Evolutionary conservation across 2,113 vertebrate genomes (phyloP).

Genomic region (Mesitornis unicolor): DNA sequence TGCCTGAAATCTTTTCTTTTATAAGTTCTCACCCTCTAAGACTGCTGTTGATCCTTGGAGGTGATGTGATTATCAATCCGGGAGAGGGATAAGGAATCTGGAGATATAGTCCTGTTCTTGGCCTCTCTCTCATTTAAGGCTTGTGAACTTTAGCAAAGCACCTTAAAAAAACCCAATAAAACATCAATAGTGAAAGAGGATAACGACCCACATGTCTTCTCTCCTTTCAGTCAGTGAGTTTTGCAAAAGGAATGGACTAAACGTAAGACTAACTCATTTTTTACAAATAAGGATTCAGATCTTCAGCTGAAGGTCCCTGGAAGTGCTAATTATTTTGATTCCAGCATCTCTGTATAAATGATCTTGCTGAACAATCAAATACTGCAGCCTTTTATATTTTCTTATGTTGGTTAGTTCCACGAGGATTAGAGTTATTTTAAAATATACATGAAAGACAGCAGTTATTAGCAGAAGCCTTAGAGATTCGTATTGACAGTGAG

Average conservation of each 20-base stretch:
- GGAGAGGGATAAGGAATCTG: not conserved
- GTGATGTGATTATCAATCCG: accelerated
- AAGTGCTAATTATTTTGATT: not conserved
- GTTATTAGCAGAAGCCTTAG: not conserved
- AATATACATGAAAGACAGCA: not conserved
- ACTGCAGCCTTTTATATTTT: not conserved
- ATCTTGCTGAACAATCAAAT: conserved; percentile 13
- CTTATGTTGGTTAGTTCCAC: not conserved
- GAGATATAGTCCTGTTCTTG: not conserved
- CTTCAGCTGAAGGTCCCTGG: not conserved
- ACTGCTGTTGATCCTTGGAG: not conserved
- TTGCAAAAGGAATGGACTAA: not conserved
- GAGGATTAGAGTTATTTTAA: conserved; percentile 2
- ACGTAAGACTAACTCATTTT: not conserved
- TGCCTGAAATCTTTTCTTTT: not conserved
- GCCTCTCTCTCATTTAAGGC: not conserved
- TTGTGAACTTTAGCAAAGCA: not conserved
- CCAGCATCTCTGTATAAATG: not conserved
- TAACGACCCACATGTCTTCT: not conserved
- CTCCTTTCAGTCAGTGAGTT: not conserved
- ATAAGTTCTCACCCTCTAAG: not conserved
- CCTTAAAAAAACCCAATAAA: not conserved
- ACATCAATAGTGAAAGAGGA: not conserved
- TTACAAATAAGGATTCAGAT: not conserved
- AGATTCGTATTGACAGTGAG: not conserved